Evolutionary conservation across 1,140 invertebrate genomes (phyloP), one percentile per base, ranked within the genome.

Genomic region (Lithobius niger): DNA sequence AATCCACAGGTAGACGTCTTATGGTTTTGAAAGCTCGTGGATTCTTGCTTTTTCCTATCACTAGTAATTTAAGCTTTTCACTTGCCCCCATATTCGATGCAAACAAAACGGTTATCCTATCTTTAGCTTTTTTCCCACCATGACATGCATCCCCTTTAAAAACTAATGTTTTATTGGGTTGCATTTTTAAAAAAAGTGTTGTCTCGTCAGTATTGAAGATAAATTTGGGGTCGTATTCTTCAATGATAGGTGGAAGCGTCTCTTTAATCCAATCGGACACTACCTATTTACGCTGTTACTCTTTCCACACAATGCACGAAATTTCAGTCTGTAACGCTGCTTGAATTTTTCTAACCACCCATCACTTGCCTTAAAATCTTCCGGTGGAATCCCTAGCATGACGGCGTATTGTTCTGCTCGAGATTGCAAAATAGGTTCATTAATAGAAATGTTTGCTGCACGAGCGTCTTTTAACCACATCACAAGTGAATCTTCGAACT

Each of bases 161-260:
- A 28, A 58, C 59, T 26, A 69, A 58, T 6, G 70, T 71, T 64
- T 67, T 65, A 47, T 72, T 65, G 31, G 72, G 69, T 52, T 72
- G 55, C 53, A 65, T 66, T 59, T 69, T 68, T 59, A 64, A 74
- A 68, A 75, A 74, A 2, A 76, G 61, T 13, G 67, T 69, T 27
- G 68, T 74, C 64, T 76, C 71, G 61, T 75, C 70, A 18, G 66
- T 65, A 61, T 75, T 76, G 63, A 66, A 76, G 49, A 74, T 64
- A 58, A 74, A 63, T 44, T 69, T 59, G 51, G 64, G 60, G 27
- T 61, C 52, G 61, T 72, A 74, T 6, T 64, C 56, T 43, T 60
- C 45, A 24, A 62, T 36, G 25, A 67, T 28, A 27, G 52, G 22
- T 3, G 47, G 49, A 40, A 57, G 31, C n/a, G n/a, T n/a, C 45